Base-by-base conservation (phyloP, 2,888 invertebrate species). In the Agrotis clavis region DNA sequence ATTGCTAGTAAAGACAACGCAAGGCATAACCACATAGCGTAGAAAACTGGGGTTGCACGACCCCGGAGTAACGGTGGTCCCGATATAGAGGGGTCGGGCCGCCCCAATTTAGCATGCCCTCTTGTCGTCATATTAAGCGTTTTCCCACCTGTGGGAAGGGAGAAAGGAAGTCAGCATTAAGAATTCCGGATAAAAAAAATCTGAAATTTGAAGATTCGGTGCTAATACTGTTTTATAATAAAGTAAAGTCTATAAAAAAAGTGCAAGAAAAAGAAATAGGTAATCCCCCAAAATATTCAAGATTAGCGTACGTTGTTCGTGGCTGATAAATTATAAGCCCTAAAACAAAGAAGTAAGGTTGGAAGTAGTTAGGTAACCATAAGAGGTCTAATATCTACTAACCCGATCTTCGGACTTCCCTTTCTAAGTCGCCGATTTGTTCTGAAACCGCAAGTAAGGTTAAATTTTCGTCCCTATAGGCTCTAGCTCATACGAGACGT, bases 391-490 rank as follows among this genome's bases (percentile, higher is more conserved):
- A 35, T 35, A 35, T 35, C 2, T 57, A 77, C 77, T 65, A 66
- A 77, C 76, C 76, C 6, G 66, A 51, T 11, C 76, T 45, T 13
- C 72, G 76, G 0, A 66, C 66, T 41, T 41, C 60, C 6, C 60
- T 60, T 70, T 78, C 76, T 61, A 72, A 72, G 3, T 65, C 76
- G 2, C 60, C 51, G 1, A 25, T 45, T 5, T 47, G 25, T 7
- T 65, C 76, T 77, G 79, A 77, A 77, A 77, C 6, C n/a, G 73
- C 30, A 67, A 62, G 16, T 14, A 54, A 35, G 11, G 2, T 71
- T 71, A n/a, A 63, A n/a, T 45, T 56, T 47, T 1, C 14, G 14
- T 16, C 59, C 14, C 5, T 14, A 19, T 0, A 19, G 13, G 1
- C 16, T 54, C 16, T 30, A 4, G 25, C 30, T 30, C 5, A 30